Evolutionary conservation across 2,113 vertebrate species (phyloP).

Genomic region (Pseudonaja textilis): DNA sequence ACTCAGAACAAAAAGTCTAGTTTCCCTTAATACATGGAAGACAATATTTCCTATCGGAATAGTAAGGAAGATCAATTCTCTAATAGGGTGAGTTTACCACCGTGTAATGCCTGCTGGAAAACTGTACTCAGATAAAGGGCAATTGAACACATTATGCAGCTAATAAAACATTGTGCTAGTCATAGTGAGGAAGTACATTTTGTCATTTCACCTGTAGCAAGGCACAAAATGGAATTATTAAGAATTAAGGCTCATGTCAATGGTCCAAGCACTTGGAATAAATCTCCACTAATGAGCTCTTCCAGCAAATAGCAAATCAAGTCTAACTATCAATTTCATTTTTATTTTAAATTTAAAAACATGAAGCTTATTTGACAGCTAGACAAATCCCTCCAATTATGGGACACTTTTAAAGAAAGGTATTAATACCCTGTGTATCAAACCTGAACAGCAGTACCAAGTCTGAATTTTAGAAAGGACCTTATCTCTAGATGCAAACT

Average conservation of each 20-base stretch:
- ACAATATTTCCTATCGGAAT: constrained; percentile 37
- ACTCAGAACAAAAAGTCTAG: constrained; percentile 9
- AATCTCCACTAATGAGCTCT: constrained; percentile 9
- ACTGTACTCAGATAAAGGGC: constrained; percentile 6
- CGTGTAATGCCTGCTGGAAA: constrained; percentile 43
- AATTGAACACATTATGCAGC: neutral
- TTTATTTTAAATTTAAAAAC: neutral
- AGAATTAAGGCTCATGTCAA: constrained; percentile 55
- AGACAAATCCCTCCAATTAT: neutral
- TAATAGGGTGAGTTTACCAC: constrained; percentile 17
- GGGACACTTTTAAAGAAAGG: neutral
- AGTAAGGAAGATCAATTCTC: constrained; percentile 48
- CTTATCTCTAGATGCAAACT: constrained; percentile 28
- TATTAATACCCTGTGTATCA: neutral
- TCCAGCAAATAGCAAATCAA: neutral
- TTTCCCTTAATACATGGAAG: constrained; percentile 41
- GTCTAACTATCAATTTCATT: neutral
- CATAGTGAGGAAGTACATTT: constrained; percentile 27
- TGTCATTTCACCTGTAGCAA: constrained; percentile 54
- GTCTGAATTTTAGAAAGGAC: neutral
- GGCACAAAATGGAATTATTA: constrained; percentile 56
- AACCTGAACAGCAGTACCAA: neutral
- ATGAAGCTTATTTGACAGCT: neutral
- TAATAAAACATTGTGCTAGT: constrained; percentile 23
- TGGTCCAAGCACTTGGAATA: constrained; percentile 30